Evolutionary conservation across 2,888 invertebrate genomes (phyloP).

Genomic region (Ornithoptera alexandrae): DNA sequence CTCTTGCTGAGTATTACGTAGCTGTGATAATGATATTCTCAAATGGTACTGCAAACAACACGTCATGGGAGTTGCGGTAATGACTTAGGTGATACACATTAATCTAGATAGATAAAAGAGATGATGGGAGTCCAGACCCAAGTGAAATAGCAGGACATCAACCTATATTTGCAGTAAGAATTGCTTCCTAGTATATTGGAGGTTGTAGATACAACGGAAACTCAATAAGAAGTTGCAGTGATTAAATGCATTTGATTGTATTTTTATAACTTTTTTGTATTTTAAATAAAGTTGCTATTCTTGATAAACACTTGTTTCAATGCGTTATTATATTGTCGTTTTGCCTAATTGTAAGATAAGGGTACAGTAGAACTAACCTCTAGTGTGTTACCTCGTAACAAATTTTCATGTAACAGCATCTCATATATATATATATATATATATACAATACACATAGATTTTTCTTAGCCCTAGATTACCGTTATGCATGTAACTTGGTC

Average conservation of each 20-base stretch:
- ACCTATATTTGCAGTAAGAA: slow-evolving; percentile 46
- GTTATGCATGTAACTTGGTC: slow-evolving; percentile 22
- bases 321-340: slow-evolving; percentile 31
- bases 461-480: not conserved
- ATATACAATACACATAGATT: not conserved
- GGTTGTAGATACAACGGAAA: slow-evolving; percentile 53
- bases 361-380: slow-evolving; percentile 30
- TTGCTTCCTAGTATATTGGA: slow-evolving; percentile 64
- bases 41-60: slow-evolving; percentile 22
- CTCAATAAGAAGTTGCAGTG: slow-evolving; percentile 71
- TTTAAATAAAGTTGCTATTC: slow-evolving; percentile 80
- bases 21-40: slow-evolving; percentile 42
- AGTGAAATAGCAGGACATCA: slow-evolving; percentile 51
- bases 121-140: slow-evolving; percentile 35
- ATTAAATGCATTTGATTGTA: slow-evolving; percentile 79
- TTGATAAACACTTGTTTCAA: slow-evolving; percentile 64
- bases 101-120: not conserved
- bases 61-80: slow-evolving; percentile 12
- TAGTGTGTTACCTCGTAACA: slow-evolving; percentile 18
- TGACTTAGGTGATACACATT: slow-evolving; percentile 31
- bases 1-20: slow-evolving; percentile 38
- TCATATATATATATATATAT: slow-evolving; percentile 5
- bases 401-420: slow-evolving; percentile 25
- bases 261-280: slow-evolving; percentile 79
- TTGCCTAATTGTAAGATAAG: slow-evolving; percentile 16